A percentile compares a stretch with the other conserved stretches of the same genome.
These are phyloP conservation scores for Odontomyia ornata DNA, from an alignment of 2,888 invertebrate genomes.

Conservation along the genomic window DNA sequence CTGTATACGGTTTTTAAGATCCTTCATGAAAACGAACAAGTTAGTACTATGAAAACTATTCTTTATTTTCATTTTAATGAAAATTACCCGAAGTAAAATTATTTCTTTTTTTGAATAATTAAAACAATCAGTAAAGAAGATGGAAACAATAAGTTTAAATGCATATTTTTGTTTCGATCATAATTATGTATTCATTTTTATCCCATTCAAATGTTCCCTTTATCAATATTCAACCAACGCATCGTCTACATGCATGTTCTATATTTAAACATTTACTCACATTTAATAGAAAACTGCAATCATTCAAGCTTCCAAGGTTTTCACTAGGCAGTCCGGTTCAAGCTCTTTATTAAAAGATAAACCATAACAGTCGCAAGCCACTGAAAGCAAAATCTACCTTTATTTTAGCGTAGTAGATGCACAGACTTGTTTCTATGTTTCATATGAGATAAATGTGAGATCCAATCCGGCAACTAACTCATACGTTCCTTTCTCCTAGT, in stretches of 20 bases:
- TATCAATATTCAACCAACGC: neutral
- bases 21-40: too few relatives aligned
- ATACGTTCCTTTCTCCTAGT: slow-evolving; percentile 48
- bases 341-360: slow-evolving; percentile 33
- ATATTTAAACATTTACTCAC: slow-evolving; percentile 30
- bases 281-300: slow-evolving; percentile 34
- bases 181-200: too few relatives aligned
- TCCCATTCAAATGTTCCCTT: too few relatives aligned
- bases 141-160: too few relatives aligned
- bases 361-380: slow-evolving; percentile 28
- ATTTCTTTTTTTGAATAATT: too few relatives aligned
- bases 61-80: too few relatives aligned
- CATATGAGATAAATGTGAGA: slow-evolving; percentile 16
- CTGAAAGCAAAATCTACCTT: slow-evolving; percentile 41
- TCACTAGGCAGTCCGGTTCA: slow-evolving; percentile 35
- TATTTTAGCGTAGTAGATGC: neutral
- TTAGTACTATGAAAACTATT: too few relatives aligned
- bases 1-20: too few relatives aligned
- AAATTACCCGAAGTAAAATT: too few relatives aligned
- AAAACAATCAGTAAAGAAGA: too few relatives aligned
- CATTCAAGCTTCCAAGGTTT: slow-evolving; percentile 27
- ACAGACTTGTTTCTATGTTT: neutral
- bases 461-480: slow-evolving; percentile 12
- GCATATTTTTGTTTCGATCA: too few relatives aligned
- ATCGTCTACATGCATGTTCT: neutral